Evolutionary conservation across 2,113 vertebrate genomes (phyloP).

Genomic region (Tragulus kanchil): DNA sequence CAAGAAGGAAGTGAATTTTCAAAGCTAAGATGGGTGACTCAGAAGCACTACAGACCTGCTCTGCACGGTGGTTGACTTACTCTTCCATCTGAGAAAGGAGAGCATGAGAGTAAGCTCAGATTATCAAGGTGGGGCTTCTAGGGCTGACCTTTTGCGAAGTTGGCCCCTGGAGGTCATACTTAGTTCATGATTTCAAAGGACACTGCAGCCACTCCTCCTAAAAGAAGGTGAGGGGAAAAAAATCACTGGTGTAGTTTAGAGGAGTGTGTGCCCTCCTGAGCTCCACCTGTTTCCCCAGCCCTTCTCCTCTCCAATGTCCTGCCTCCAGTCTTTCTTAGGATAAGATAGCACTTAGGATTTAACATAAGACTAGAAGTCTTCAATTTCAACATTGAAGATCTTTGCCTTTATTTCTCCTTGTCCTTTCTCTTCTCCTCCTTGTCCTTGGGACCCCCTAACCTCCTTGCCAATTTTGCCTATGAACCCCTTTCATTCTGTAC

Average conservation of each 20-base stretch:
- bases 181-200: background rate
- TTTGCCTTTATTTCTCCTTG: too few species aligned
- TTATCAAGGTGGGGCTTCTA: background rate
- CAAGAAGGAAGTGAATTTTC: background rate
- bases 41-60: background rate
- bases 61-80: background rate
- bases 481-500: too few species aligned
- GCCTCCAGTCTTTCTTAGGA: background rate
- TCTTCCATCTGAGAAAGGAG: background rate
- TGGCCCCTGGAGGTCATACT: background rate
- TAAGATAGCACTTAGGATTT: too few species aligned
- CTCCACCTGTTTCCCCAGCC: background rate
- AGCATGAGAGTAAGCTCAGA: background rate
- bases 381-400: too few species aligned
- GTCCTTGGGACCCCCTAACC: too few species aligned
- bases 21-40: rapidly evolving
- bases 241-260: background rate
- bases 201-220: background rate
- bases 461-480: too few species aligned
- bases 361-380: too few species aligned
- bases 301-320: background rate
- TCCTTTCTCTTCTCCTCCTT: too few species aligned
- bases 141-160: background rate
- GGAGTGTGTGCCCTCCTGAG: background rate
- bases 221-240: background rate